Evolutionary conservation across 2,888 invertebrate species (phyloP), one percentile per base, ranked within the genome.

Genomic region (Pocota personata): DNA sequence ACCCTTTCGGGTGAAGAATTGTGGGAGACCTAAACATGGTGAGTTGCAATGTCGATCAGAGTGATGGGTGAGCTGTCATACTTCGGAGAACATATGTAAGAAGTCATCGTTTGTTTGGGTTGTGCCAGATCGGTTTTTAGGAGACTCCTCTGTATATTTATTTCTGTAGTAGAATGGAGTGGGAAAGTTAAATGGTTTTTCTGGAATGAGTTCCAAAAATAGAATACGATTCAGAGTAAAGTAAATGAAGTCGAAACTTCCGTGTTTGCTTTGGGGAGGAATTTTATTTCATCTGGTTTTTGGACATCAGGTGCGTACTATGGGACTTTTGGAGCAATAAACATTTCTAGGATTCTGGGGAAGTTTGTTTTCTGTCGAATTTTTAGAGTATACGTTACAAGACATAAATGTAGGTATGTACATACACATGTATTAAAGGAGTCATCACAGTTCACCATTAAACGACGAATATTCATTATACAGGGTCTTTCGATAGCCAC

Each of bases 41-140:
- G 48, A 60, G 40, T 14, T 67, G 16, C 37, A 72, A 43, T 67
- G 69, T 71, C 76, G 76, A 76, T 82, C 71, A 76, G 32, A 57
- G n/a, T 57, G 75, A 84, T 71, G 69, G 48, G 27, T 60, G 37
- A 58, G 58, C 84, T 84, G 84, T 84, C 84, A 80, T 66, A 84
- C 58, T 69, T 52, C 64, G 67, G 62, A 58, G 75, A 84, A 76
- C 84, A 84, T 84, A 30, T 84, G 84, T 60, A 52, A 76, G 35
- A 79, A 84, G 58, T 80, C 71, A 76, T 76, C 30, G 64, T 76
- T 76, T 80, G 64, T 83, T 71, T 79, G 79, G 50, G 43, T 50
- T 72, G 60, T 60, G 80, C 58, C 21, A 21, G 50, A 58, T 50
- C 8, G 40, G 24, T 40, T 48, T 58, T 57, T 43, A 27, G 14